phyloP scores from a whole-genome alignment of 2,888 invertebrate species.

The Crossocerus cetratus region DNA sequence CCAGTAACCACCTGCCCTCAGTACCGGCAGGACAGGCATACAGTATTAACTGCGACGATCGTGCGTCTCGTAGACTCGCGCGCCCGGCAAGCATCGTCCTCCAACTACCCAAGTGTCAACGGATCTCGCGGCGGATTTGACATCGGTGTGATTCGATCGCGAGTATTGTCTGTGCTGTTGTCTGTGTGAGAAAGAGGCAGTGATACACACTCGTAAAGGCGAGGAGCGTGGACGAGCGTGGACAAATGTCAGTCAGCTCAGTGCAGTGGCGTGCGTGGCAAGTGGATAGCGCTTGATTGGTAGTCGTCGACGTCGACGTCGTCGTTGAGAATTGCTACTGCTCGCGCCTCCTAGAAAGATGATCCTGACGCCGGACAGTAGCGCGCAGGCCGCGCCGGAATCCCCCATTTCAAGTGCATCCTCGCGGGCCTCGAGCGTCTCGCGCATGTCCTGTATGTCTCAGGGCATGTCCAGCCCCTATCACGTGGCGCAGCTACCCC shows the following conservation, averaged over 20 bases:
- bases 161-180: background rate
- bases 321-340: background rate
- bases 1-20: constrained; percentile 63
- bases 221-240: constrained; percentile 11
- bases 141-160: background rate
- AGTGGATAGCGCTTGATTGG: constrained; percentile 37
- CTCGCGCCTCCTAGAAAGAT: constrained; percentile 68
- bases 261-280: constrained; percentile 62
- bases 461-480: constrained; percentile 63
- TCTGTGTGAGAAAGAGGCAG: background rate
- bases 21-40: constrained; percentile 41
- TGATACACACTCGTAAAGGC: background rate
- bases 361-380: constrained; percentile 85
- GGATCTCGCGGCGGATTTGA: too few relatives aligned
- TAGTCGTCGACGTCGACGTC: background rate
- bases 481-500: constrained; percentile 69
- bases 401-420: constrained; percentile 78
- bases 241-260: constrained; percentile 45
- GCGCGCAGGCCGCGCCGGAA: constrained; percentile 79
- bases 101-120: too few relatives aligned
- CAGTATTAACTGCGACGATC: too few relatives aligned
- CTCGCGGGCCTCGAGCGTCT: constrained; percentile 57
- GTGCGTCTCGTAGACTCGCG: too few relatives aligned
- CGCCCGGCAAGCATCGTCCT: too few relatives aligned
- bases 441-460: constrained; percentile 54